Evolutionary conservation across 2,888 invertebrate species (phyloP), one percentile per base, ranked within the genome.

Genomic region (Mythimna albipuncta): DNA sequence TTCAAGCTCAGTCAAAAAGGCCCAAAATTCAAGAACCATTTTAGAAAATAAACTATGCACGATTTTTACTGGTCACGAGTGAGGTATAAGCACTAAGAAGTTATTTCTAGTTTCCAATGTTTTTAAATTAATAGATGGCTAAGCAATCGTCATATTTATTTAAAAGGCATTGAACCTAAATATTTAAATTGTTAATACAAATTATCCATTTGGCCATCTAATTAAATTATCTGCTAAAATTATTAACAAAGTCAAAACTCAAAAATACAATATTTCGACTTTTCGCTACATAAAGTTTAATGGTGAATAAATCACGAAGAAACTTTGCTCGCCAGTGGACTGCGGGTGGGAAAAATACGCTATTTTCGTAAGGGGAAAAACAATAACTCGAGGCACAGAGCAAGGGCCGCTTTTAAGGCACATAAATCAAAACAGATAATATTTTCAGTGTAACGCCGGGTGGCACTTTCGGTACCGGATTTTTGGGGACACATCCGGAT

Each of bases 381-480:
- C 95, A 95, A 95, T 95, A 95, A 95, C 93, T 92, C 88, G 91
- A 91, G 92, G 93, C 91, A 91, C 86, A 88, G 93, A 91, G 91
- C 93, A 92, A 92, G 94, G 94, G 92, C 92, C 93, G 93, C 91
- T 93, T 95, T 95, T 94, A 94, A 94, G 94, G 91, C 89, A 92
- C 94, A 94, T 96, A 96, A 96, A 96, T 95, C 95, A 96, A 93
- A 95, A 93, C 92, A 91, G 91, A 90, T 92, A 93, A 94, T 94
- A 94, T 94, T 94, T 93, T 93, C 91, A 89, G 92, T 89, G 90
- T 89, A 91, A 89, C 91, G 91, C 89, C 86, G 91, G 91, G 89
- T 89, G 91, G 90, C 92, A 92, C 92, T 93, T 94, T 93, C 91
- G 84, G 90, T 90, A 83, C 89, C 89, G 91, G 91, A 91, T 93